Evolutionary conservation across 2,888 invertebrate species (phyloP), one percentile per base, ranked within the genome.

Genomic region (Drosophila fungiperda): DNA sequence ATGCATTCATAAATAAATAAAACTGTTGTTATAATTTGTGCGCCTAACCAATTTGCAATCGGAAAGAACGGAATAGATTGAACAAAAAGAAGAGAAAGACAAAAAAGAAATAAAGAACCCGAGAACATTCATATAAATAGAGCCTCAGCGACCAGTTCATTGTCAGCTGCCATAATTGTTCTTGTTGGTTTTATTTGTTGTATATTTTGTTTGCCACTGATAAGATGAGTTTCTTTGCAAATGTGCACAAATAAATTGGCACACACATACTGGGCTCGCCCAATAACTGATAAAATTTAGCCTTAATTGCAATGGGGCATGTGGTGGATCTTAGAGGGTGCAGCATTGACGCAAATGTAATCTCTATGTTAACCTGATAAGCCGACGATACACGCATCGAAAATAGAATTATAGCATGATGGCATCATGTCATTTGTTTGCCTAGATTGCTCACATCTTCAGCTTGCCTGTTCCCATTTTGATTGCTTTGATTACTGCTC

Each of bases 321-420:
- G 45, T n/a, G 23, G 62, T 12, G n/a, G 15, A 4, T 15, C 23
- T 45, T 23, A 20, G 20, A 50, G 36, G 35, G 55, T 78, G 75
- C 71, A 61, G 53, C 71, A 70, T 61, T 87, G 82, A 78, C 84
- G 82, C 61, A 70, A 70, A 26, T 60, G 36, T 49, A 79, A 79
- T 57, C 62, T 55, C 53, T 49, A 45, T 63, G 40, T 53, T 55
- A 38, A 45, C 55, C 55, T 82, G 88, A 69, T 68, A 71, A 81
- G 66, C 66, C 63, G 26, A 20, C 32, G 32, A 62, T 36, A 49
- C 38, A 57, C 23, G 45, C 52, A 61, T 73, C 75, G 76, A 53
- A 73, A 84, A 70, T 73, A 74, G 63, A 77, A 72, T 79, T 74
- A 82, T 66, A 42, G 23, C 20, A 2, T 45, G 20, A 23, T 64